Evolutionary conservation across 2,113 vertebrate species (phyloP), one percentile per base, ranked within the genome.

Genomic region (Ellobius talpinus): DNA sequence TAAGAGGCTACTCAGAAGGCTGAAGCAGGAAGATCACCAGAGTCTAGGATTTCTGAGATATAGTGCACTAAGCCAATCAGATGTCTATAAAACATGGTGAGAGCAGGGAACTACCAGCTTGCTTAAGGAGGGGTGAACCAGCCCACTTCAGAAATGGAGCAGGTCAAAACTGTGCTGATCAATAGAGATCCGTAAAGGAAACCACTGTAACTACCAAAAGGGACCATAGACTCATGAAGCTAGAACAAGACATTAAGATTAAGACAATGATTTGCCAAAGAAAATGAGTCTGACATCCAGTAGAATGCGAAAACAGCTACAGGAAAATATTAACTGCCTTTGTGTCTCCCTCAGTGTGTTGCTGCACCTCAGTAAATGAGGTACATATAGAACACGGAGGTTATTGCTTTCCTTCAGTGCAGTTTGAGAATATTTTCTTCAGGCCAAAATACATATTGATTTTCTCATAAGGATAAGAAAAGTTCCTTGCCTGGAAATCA

Each of bases 371-470:
- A 7, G 66, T 90, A 90, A 91, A 79, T 19, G 91, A 14, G 0
- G 52, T 81, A 68, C 24, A 17, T 86, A 42, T 68, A 86, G 70
- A 92, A 96, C 76, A 29, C 90, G 55, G 82, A 79, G 73, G 61
- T 81, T 66, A 26, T 65, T 47, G 7, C 36, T 95, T 76, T 93
- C 33, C 47, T 95, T 96, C 76, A 31, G 79, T 73, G 36, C 24
- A 73, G 65, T 90, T 76, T 90, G 45, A 93, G 45, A 93, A 81
- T 92, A 90, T 92, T 95, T 97, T 95, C 79, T 77, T 92, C 45
- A 78, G 21, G 42, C 12, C 42, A 86, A 82, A 95, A 96, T 91
- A 36, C 47, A 45, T 92, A 91, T 17, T 97, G 79, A 96, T 97
- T 95, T 93, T 97, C 61, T 93, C 66, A 65, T 72, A 23, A 73